Base-by-base conservation (phyloP, 1,140 invertebrate genomes). In the Caenorhabditis latens region DNA sequence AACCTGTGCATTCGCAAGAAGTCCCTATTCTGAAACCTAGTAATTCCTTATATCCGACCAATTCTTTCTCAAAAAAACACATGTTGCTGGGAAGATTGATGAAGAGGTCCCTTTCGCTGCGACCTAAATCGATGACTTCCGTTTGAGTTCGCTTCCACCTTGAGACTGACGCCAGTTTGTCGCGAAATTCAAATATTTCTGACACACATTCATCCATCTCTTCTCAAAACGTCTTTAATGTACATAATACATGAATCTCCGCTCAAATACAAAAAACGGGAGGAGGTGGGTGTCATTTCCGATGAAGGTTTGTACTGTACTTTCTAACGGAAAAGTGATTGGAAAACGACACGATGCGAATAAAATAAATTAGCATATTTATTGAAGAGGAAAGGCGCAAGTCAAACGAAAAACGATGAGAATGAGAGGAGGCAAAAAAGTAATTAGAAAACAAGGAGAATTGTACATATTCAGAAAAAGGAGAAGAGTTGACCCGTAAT, bases 101-200 rank as follows among this genome's bases (percentile, higher is more conserved):
- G 71, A 42, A 7, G 43, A 43, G 42, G 14, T 71, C 14, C 16
- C 40, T 46, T 43, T 71, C 42, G 2, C 21, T 71, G 21, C 19
- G 65, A 71, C 65, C 40, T 21, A 79, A 53, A 79, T 79, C 71
- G 71, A 79, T 79, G 46, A 79, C 71, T 79, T 79, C 71, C 71
- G 61, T 63, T 63, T 40, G 71, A 79, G 19, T 79, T 42, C 5
- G 53, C 14, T 79, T 67, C 50, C 71, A 79, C 71, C 46, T 79
- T 79, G 71, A 79, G 71, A 46, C 53, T 79, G 71, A 79, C 71
- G 71, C 71, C 71, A 79, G 46, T 50, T 50, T 50, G 71, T 79
- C 71, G 71, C n/a, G 46, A 79, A 79, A 79, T 79, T 79, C 71
- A 79, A 79, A 79, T 79, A 79, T 79, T 79, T 79, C n/a, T 79